A percentile compares a stretch with the other conserved stretches of the same genome.
These are phyloP conservation scores for Saccostrea cuccullata DNA, from an alignment of 1,140 invertebrate species.

Conservation along the genomic window DNA sequence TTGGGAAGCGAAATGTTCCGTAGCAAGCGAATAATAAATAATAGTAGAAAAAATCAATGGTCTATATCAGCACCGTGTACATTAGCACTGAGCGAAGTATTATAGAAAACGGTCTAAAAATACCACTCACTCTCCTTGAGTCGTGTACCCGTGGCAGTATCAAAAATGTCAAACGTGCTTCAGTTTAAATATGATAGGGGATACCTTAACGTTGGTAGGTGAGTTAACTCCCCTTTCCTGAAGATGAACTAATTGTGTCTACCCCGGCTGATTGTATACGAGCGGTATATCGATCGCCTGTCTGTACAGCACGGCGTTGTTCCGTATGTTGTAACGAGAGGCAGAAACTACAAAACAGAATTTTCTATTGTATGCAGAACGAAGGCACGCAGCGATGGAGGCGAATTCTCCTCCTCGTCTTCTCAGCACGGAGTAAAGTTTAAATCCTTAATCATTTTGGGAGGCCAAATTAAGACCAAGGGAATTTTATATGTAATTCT, in stretches of 20 bases:
- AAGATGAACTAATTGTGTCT: constrained; percentile 54
- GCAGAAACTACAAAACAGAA: constrained; percentile 51
- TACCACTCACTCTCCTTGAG: not conserved
- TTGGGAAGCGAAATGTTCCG: constrained; percentile 30
- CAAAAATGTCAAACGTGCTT: not conserved
- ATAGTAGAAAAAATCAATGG: constrained; percentile 41
- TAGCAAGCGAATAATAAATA: constrained; percentile 39
- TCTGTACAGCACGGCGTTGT: constrained; percentile 50
- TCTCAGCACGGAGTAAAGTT: constrained; percentile 5
- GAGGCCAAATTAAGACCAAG: not conserved
- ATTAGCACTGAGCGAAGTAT: constrained; percentile 7
- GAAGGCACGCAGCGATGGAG: not conserved
- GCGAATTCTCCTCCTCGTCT: constrained; percentile 7
- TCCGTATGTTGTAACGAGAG: constrained; percentile 51
- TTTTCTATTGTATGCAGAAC: constrained; percentile 47
- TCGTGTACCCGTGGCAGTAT: not conserved
- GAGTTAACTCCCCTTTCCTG: constrained; percentile 24
- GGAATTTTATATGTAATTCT: constrained; percentile 17
- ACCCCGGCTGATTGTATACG: constrained; percentile 49
- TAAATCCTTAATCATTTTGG: not conserved
- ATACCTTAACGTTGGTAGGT: not conserved
- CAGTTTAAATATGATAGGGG: not conserved
- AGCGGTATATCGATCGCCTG: constrained; percentile 52
- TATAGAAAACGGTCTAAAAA: not conserved
- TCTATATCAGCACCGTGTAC: constrained; percentile 10